Evolutionary conservation across 2,888 invertebrate species (phyloP).

Genomic region (Drosophila pegasa): DNA sequence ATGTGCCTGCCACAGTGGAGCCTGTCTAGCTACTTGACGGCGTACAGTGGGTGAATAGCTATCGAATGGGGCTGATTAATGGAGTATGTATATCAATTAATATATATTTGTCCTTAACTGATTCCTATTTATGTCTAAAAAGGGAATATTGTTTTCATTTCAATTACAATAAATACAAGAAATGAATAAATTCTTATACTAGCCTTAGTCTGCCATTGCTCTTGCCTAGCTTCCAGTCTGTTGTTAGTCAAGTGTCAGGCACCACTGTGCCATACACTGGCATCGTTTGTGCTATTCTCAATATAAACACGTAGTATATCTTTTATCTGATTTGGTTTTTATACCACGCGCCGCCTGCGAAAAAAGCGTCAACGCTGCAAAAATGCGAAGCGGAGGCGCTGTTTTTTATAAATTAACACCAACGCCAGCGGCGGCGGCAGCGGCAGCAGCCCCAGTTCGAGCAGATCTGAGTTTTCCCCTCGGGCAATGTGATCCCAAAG

Average conservation of each 20-base stretch:
- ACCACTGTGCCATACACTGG: constrained; percentile 40
- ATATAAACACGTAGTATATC: constrained; percentile 69
- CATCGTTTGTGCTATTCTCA: constrained; percentile 41
- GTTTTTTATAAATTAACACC: constrained; percentile 71
- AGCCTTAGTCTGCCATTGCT: neutral
- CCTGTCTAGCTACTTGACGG: constrained; percentile 30
- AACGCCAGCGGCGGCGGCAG: constrained; percentile 3
- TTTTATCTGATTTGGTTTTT: constrained; percentile 65
- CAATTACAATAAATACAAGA: too few species aligned
- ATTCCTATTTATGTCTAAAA: neutral
- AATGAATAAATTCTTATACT: neutral
- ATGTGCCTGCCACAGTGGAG: constrained; percentile 56
- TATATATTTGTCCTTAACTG: too few species aligned
- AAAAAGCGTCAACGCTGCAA: constrained; percentile 74
- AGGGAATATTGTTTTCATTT: too few species aligned
- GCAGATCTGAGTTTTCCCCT: constrained; percentile 16
- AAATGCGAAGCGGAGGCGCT: constrained; percentile 52
- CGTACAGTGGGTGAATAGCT: constrained; percentile 51
- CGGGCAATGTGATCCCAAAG: constrained; percentile 11
- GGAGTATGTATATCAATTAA: too few species aligned
- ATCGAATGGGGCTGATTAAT: neutral
- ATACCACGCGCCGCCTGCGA: constrained; percentile 66
- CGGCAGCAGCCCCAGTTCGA: constrained; percentile 1
- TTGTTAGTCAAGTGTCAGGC: constrained; percentile 10
- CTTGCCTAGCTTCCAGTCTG: neutral